A percentile compares a stretch with the other conserved stretches of the same genome.
phyloP scores from a whole-genome alignment of 2,888 invertebrate genomes.

The Helobdella robusta region DNA sequence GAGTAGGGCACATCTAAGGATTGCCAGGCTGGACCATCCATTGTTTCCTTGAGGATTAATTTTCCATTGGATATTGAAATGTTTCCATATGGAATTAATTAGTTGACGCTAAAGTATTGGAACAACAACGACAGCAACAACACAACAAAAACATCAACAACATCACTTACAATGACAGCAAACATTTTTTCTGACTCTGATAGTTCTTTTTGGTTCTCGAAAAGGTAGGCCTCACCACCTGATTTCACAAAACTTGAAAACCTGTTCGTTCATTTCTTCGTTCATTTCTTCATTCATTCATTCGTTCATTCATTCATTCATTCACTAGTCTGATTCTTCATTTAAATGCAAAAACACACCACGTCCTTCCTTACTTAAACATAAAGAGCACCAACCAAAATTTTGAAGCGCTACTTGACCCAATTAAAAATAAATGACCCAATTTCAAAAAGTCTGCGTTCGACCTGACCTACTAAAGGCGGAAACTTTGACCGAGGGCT shows the following conservation, averaged over 20 bases:
- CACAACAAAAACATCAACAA: too few relatives aligned
- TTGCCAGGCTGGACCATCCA: slow-evolving; percentile 70
- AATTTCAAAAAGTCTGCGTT: not conserved
- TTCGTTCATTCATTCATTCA: too few relatives aligned
- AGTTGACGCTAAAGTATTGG: too few relatives aligned
- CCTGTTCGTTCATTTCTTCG: slow-evolving; percentile 6
- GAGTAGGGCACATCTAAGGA: slow-evolving; percentile 65
- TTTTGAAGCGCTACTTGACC: too few relatives aligned
- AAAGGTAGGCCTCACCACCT: slow-evolving; percentile 34
- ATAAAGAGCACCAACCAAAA: too few relatives aligned
- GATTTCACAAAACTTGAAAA: slow-evolving; percentile 23
- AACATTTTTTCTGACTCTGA: slow-evolving; percentile 29
- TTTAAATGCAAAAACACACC: not conserved
- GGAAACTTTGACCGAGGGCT: slow-evolving; percentile 3
- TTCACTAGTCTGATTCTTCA: not conserved
- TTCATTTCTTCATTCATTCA: too few relatives aligned
- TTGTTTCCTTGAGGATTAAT: too few relatives aligned
- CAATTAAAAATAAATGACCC: not conserved
- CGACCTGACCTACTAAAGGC: not conserved
- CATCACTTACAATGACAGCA: slow-evolving; percentile 30
- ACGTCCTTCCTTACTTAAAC: too few relatives aligned
- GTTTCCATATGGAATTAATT: too few relatives aligned
- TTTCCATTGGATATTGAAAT: too few relatives aligned
- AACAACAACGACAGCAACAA: too few relatives aligned
- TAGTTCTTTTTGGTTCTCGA: slow-evolving; percentile 28